phyloP scores from a whole-genome alignment of 2,113 vertebrate species.

The Tragelaphus buxtoni region DNA sequence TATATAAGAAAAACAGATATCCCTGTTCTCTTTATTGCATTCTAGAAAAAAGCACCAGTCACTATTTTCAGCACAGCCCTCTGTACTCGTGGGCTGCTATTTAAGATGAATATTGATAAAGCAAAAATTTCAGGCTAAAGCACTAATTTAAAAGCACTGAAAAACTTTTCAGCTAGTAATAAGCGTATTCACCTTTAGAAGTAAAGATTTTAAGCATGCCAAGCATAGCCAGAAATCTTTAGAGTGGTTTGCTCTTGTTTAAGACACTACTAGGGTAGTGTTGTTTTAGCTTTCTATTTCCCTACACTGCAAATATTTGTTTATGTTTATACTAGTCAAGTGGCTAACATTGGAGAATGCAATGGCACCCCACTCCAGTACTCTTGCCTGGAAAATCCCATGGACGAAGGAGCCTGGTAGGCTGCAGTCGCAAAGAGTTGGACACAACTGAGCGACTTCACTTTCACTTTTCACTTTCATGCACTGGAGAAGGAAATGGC shows the following conservation, averaged over 20 bases:
- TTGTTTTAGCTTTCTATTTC: slow-evolving; percentile 8
- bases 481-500: no score
- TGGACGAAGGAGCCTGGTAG: no score
- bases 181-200: not conserved
- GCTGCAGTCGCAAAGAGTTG: no score
- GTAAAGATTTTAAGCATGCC: slow-evolving; percentile 16
- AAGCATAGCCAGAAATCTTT: slow-evolving; percentile 5
- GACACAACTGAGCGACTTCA: no score
- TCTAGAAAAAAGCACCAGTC: not conserved
- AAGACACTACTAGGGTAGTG: not conserved
- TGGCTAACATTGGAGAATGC: not conserved
- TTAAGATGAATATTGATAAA: slow-evolving; percentile 7
- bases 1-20: not conserved
- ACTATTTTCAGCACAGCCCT: slow-evolving; percentile 3
- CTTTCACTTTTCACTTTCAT: no score
- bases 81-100: not conserved
- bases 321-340: not conserved
- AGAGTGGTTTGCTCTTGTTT: not conserved
- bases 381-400: no score
- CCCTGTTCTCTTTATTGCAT: not conserved
- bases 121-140: not conserved
- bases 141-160: not conserved
- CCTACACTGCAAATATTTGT: not conserved
- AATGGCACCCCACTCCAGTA: no score
- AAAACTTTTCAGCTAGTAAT: slow-evolving; percentile 14